Evolutionary conservation across 2,113 vertebrate species (phyloP), one percentile per base, ranked within the genome.

Genomic region (Eulemur macaco): DNA sequence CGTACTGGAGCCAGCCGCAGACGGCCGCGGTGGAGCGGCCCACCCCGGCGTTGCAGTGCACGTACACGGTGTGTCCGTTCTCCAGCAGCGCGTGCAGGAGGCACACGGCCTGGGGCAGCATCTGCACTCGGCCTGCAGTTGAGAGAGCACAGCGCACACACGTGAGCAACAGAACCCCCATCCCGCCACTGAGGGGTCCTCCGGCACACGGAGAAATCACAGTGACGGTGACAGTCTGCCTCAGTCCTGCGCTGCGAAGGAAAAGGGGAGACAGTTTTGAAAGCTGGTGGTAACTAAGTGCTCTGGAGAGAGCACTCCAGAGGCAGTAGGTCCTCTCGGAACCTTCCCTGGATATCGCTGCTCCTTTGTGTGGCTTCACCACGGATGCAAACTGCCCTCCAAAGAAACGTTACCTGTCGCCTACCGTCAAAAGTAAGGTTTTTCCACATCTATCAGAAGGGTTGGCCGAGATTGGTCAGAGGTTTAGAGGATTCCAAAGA

Each of bases 1-100:
- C 98, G 0, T 99, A 99, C 98, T 99, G 99, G 4, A 99, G 99
- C 98, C 99, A 99, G 71, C 99, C 99, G 0, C 99, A 99, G 76
- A 99, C 98, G 0, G 99, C 99, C 0, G 99, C 99, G 0, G 99
- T 99, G 1, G 99, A 99, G 82, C 99, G 98, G 95, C 99, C 99
- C 13, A 99, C 99, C 0, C 99, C 99, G 0, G 99, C 99, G 0
- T 99, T 99, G 96, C 99, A 99, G 95, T 99, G 99, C 8, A 99
- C 99, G 0, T 99, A 99, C 68, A 99, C 99, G 0, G 98, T 99
- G 98, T 99, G 99, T 3, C 99, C 99, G 0, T 99, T 99, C 97
- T 99, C 99, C 86, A 99, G 98, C 2, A 99, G 99, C 1, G 99
- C 99, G 0, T 99, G 99, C 37, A 99, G 98, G 63, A 99, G 98